A percentile compares a stretch with the other conserved stretches of the same genome.
These are phyloP conservation scores for Hyperoodon ampullatus DNA, from an alignment of 2,113 vertebrate species.

Conservation along the genomic window DNA sequence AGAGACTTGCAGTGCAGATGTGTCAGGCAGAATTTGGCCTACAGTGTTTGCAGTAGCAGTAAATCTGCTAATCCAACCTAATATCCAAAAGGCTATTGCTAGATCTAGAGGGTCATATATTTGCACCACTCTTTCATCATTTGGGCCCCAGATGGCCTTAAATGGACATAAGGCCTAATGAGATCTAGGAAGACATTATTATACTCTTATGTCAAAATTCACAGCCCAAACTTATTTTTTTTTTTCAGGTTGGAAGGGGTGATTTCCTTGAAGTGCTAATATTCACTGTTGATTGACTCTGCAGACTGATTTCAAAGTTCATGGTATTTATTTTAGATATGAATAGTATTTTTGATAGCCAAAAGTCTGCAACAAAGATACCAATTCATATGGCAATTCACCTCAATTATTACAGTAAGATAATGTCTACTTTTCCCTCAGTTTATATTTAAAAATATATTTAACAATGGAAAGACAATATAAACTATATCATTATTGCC, in stretches of 20 bases:
- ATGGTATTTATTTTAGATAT: constrained; percentile 76
- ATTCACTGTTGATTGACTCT: constrained; percentile 80
- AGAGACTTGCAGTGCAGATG: constrained; percentile 63
- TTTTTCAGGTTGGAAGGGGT: constrained; percentile 74
- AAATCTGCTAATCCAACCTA: constrained; percentile 83
- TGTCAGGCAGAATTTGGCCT: constrained; percentile 79
- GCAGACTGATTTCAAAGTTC: constrained; percentile 69
- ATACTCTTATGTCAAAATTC: constrained; percentile 83
- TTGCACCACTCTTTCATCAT: constrained; percentile 82
- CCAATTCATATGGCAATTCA: constrained; percentile 68
- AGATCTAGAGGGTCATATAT: constrained; percentile 80
- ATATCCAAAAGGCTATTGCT: constrained; percentile 78
- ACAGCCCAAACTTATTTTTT: constrained; percentile 70
- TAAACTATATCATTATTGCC: constrained; percentile 75
- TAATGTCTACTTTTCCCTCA: constrained; percentile 47
- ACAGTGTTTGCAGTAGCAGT: constrained; percentile 80
- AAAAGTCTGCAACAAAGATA: constrained; percentile 56
- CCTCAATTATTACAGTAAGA: constrained; percentile 35
- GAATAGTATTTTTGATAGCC: constrained; percentile 78
- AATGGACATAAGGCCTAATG: constrained; percentile 78
- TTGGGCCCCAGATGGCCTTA: constrained; percentile 78
- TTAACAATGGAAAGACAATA: constrained; percentile 80
- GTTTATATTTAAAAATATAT: constrained; percentile 79
- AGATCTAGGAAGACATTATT: constrained; percentile 84
- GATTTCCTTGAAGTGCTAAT: constrained; percentile 83